Conservation (phyloP, 2,888 invertebrate genomes). For the Lordiphosa fenestrarum region DNA sequence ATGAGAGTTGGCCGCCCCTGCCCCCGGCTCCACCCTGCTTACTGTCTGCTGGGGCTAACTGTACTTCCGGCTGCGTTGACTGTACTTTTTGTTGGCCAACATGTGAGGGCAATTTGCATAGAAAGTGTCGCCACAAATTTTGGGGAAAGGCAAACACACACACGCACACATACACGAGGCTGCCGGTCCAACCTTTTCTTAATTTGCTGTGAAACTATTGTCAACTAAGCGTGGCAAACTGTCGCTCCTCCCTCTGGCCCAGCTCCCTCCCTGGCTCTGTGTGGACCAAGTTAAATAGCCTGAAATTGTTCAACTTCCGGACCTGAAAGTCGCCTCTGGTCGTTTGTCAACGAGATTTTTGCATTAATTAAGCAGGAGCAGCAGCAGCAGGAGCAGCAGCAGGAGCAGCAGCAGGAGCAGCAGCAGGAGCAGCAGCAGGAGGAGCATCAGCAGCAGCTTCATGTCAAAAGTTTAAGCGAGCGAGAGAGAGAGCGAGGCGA, state of each 20-base stretch:
- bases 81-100: constrained; percentile 53
- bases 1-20: constrained; percentile 54
- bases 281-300: constrained; percentile 69
- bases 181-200: constrained; percentile 69
- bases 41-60: constrained; percentile 45
- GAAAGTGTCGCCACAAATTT: constrained; percentile 75
- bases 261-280: not conserved
- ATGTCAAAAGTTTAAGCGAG: not conserved
- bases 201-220: constrained; percentile 76
- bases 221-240: constrained; percentile 63
- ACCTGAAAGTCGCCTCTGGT: constrained; percentile 55
- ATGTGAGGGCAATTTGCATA: constrained; percentile 63
- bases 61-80: constrained; percentile 66
- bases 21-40: not conserved
- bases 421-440: not conserved
- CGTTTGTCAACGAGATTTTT: constrained; percentile 56
- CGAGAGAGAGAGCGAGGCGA: no score
- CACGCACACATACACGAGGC: constrained; percentile 27
- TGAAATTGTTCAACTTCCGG: constrained; percentile 71
- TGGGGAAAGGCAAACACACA: constrained; percentile 31
- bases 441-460: not conserved
- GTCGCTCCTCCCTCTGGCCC: constrained; percentile 3
- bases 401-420: not conserved
- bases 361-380: constrained; percentile 6
- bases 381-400: not conserved